phyloP scores from a whole-genome alignment of 2,888 invertebrate species.

The Lamellibrachia satsuma region DNA sequence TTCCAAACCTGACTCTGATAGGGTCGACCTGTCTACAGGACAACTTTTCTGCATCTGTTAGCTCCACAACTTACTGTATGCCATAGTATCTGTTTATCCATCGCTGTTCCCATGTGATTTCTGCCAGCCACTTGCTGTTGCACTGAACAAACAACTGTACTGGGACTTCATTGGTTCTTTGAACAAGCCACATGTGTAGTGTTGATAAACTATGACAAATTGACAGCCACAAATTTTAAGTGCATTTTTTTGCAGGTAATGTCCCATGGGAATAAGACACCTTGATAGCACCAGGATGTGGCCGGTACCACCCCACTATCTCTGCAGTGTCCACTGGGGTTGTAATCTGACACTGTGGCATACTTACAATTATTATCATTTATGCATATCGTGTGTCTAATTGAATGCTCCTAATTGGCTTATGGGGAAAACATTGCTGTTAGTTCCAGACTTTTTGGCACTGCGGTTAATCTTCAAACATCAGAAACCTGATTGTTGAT shows the following conservation, averaged over 20 bases:
- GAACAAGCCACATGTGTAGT: not conserved
- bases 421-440: not conserved
- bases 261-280: not conserved
- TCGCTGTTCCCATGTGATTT: not conserved
- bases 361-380: not conserved
- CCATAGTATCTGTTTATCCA: not conserved
- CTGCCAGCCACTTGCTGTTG: not conserved
- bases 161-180: not conserved
- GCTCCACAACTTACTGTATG: not conserved
- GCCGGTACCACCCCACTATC: not conserved
- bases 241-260: not conserved
- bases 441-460: not conserved
- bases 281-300: not conserved
- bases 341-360: not conserved
- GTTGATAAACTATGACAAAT: not conserved
- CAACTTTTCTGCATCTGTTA: not conserved
- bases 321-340: not conserved
- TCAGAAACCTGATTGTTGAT: not conserved
- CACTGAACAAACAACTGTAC: not conserved
- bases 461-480: not conserved
- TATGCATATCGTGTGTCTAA: not conserved
- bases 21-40: not conserved
- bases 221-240: not conserved
- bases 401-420: not conserved
- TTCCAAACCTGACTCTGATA: not conserved